phyloP scores from a whole-genome alignment of 92 coral and sea anemone species.

The Hydrozoanthus gracilis region DNA sequence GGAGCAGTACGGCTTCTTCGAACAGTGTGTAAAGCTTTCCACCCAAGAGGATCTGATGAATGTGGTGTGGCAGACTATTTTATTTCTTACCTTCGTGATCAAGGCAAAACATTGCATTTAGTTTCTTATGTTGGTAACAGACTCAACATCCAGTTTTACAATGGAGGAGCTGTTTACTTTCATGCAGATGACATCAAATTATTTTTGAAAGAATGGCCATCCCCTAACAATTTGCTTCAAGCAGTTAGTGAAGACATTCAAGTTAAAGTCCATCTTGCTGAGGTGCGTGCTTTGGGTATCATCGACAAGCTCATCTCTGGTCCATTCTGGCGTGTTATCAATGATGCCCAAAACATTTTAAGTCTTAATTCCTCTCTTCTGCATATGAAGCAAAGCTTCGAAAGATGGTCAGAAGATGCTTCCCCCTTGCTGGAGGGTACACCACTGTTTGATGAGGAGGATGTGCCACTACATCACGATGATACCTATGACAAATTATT shows the following conservation, averaged over 20 bases:
- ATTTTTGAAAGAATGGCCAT: slow-evolving; percentile 4
- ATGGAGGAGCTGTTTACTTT: slow-evolving; percentile 20
- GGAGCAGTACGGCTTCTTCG: slow-evolving; percentile 43
- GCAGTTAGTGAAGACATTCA: slow-evolving; percentile 42
- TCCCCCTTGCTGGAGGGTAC: slow-evolving; percentile 51
- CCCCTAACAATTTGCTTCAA: slow-evolving; percentile 45
- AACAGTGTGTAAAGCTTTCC: slow-evolving; percentile 52
- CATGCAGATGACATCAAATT: slow-evolving; percentile 25
- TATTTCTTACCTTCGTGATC: background rate
- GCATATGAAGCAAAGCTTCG: slow-evolving; percentile 43
- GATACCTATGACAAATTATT: slow-evolving; percentile 15
- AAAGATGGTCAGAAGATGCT: slow-evolving; percentile 38
- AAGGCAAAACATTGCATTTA: slow-evolving; percentile 15
- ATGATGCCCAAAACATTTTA: slow-evolving; percentile 30
- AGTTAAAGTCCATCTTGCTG: slow-evolving; percentile 45
- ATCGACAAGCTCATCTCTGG: slow-evolving; percentile 45
- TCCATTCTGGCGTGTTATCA: slow-evolving; percentile 45
- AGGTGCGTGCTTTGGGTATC: slow-evolving; percentile 37
- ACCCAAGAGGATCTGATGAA: slow-evolving; percentile 29
- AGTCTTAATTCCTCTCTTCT: slow-evolving; percentile 31
- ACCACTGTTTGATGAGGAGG: slow-evolving; percentile 36
- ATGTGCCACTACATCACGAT: slow-evolving; percentile 38
- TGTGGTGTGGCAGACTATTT: slow-evolving; percentile 35
- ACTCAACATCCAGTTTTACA: slow-evolving; percentile 35
- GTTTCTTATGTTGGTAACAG: slow-evolving; percentile 37